A percentile compares a stretch with the other conserved stretches of the same genome.
phyloP scores from a whole-genome alignment of 2,888 invertebrate species.

The Drosophila greeni region DNA sequence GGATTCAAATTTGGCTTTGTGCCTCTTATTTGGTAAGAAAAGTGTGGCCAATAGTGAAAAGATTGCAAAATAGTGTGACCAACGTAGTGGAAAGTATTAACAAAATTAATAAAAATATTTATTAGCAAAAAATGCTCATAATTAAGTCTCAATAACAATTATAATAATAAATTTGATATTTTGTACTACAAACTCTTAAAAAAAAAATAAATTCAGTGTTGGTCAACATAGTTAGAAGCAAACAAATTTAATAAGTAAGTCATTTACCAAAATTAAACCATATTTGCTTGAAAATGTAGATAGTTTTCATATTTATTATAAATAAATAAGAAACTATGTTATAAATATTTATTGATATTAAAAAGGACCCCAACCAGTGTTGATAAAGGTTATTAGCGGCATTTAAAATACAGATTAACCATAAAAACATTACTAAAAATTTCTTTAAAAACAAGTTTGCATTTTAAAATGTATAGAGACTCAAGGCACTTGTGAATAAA shows the following conservation, averaged over 20 bases:
- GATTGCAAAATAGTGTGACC: background rate
- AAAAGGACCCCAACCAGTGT: background rate
- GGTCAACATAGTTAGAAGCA: no score
- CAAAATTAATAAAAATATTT: background rate
- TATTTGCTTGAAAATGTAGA: no score
- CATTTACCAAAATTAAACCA: no score
- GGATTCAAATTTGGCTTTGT: conserved; percentile 3
- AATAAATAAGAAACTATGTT: background rate
- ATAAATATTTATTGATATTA: background rate
- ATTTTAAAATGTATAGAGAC: no score
- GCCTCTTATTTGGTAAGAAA: conserved; percentile 9
- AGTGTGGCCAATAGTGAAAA: conserved; percentile 8
- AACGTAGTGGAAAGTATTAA: background rate
- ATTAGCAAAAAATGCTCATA: no score
- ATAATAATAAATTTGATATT: no score
- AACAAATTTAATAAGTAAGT: no score
- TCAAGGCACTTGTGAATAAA: background rate
- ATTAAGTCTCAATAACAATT: no score
- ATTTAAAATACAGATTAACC: background rate
- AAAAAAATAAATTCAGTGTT: no score
- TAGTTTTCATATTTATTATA: background rate
- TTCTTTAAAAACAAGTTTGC: background rate
- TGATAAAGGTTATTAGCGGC: background rate
- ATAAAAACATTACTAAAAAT: background rate
- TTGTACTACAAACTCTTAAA: no score